Evolutionary conservation across 1,140 invertebrate genomes (phyloP), one percentile per base, ranked within the genome.

Genomic region (Colletes latitarsis): DNA sequence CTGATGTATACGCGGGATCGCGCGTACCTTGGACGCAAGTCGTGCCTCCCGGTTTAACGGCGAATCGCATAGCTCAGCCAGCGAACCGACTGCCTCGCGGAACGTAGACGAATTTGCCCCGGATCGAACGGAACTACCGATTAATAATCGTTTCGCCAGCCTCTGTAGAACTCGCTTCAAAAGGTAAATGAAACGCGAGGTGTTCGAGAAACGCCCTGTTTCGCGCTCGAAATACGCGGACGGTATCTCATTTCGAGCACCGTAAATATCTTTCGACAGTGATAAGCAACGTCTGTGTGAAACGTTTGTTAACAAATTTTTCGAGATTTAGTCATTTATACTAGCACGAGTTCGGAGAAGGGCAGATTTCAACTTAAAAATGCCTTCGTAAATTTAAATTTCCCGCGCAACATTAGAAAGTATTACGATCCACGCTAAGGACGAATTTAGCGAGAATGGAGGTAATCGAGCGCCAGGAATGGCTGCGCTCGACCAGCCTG

Each of bases 1-100:
- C 52, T 73, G 70, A 79, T 79, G 52, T 73, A 79, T 79, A 66
- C 49, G 69, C 30, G 41, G 77, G 70, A 79, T 73, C 52, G 55
- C 57, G 66, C 49, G 43, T 75, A 75, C 15, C 49, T 19, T 49
- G 46, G 9, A 39, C 39, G 43, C 77, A 68, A 73, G 70, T 57
- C 43, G 49, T 60, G 19, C 69, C 49, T 49, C 57, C 12, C 60
- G 21, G 77, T 30, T 79, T 79, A 66, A 41, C 52, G 9, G 19
- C 30, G 17, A 9, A n/a, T 62, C 21, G 46, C 63, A 63, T 63
- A 6, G 71, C 58, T 49, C 14, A 21, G 58, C 62, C 62, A 39
- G 8, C 39, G 72, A 66, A 55, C 30, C 72, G 49, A 55, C 62
- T 66, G 72, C 62, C 14, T 15, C 6, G 30, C 5, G 43, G 55